Conservation (phyloP, 2,113 vertebrate genomes). For the Anoura caudifer region DNA sequence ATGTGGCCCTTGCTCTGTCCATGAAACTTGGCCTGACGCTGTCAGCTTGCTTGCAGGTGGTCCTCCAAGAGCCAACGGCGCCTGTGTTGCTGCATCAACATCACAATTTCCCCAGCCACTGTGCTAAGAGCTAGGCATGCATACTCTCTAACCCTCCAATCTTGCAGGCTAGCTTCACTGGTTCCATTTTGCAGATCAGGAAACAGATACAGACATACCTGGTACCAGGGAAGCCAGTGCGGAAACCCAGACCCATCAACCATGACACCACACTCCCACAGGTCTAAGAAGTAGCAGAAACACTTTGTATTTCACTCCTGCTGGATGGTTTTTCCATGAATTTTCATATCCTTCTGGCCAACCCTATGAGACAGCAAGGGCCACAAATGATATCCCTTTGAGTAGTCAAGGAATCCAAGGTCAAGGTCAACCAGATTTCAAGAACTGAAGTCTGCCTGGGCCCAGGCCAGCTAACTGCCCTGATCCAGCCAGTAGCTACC, state of each 20-base stretch:
- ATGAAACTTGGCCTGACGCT: background rate
- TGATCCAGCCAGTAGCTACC: background rate
- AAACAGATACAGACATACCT: background rate
- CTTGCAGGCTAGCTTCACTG: background rate
- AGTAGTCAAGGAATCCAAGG: background rate
- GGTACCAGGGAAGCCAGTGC: background rate
- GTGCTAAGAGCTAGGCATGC: background rate
- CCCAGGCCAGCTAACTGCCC: background rate
- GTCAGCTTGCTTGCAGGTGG: fast-evolving
- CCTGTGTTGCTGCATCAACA: fast-evolving
- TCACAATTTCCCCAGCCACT: fast-evolving
- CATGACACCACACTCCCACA: fast-evolving
- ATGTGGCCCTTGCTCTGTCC: background rate
- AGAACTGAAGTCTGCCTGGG: background rate
- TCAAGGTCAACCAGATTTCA: conserved; percentile 14
- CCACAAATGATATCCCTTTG: background rate
- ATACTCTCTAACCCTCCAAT: background rate
- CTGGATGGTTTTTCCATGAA: background rate
- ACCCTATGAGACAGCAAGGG: fast-evolving
- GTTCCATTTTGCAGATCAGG: background rate
- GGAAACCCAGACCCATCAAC: background rate
- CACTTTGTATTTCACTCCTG: background rate
- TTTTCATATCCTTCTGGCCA: background rate
- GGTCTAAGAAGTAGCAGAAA: fast-evolving
- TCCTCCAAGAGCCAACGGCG: fast-evolving